phyloP scores from a whole-genome alignment of 2,888 invertebrate species.

The Patella caerulea region DNA sequence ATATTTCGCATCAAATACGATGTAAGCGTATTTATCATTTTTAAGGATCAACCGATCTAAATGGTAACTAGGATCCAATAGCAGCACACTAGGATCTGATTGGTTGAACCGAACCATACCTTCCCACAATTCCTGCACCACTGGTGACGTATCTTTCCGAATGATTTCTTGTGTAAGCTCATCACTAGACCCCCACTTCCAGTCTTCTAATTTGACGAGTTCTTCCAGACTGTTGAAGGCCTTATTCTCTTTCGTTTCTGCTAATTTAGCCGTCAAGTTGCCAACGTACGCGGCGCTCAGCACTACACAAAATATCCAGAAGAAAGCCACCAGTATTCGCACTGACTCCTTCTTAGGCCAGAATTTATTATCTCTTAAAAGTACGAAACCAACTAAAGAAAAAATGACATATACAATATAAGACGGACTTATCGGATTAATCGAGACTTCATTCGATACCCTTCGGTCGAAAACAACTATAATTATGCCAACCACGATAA shows the following conservation, averaged over 20 bases:
- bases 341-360: background rate
- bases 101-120: background rate
- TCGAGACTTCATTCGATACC: too few species aligned
- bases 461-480: background rate
- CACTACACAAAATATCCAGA: background rate
- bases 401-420: background rate
- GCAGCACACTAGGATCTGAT: background rate
- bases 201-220: background rate
- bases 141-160: background rate
- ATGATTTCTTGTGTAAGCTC: background rate
- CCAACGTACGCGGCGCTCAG: background rate
- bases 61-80: background rate
- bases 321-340: background rate
- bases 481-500: background rate
- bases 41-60: background rate
- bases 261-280: background rate
- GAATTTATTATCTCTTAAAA: background rate
- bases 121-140: background rate
- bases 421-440: background rate
- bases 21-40: background rate
- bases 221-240: background rate
- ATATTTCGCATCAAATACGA: background rate
- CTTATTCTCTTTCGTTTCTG: background rate
- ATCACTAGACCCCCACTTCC: background rate
- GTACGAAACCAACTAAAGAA: background rate